These are phyloP conservation scores for Rhagium mordax DNA, from an alignment of 2,888 invertebrate genomes.

Conservation along the genomic window DNA sequence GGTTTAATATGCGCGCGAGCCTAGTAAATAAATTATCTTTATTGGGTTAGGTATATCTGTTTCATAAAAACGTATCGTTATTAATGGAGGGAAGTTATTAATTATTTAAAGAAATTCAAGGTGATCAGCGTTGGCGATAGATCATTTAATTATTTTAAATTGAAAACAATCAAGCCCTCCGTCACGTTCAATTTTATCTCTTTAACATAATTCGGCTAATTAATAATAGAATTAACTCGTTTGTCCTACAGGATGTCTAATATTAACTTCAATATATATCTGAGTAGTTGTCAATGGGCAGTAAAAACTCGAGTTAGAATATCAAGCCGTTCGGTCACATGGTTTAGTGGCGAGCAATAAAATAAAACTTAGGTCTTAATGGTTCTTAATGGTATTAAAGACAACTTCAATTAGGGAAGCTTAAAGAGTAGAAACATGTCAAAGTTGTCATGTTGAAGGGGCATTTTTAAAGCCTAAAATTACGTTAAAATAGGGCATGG, in stretches of 20 bases:
- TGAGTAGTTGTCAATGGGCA: not conserved
- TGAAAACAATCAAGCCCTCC: not conserved
- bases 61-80: slow-evolving; percentile 8
- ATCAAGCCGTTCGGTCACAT: no score
- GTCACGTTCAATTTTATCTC: slow-evolving; percentile 12
- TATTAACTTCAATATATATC: not conserved
- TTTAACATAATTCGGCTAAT: not conserved
- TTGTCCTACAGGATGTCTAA: not conserved
- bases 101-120: slow-evolving; percentile 22
- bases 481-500: no score
- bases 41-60: slow-evolving; percentile 13
- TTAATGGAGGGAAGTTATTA: slow-evolving; percentile 23
- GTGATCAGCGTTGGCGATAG: not conserved
- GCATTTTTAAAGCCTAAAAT: no score
- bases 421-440: no score
- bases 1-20: not conserved
- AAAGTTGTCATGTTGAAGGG: no score
- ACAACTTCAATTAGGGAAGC: no score
- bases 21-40: slow-evolving; percentile 10
- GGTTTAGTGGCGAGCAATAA: no score
- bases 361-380: no score
- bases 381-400: no score
- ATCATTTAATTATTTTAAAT: slow-evolving; percentile 19
- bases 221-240: not conserved
- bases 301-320: not conserved